Percentiles rank a stretch among this genome's conserved stretches.
Conservation (phyloP, 2,113 vertebrate genomes). For the Dromaius novaehollandiae region DNA sequence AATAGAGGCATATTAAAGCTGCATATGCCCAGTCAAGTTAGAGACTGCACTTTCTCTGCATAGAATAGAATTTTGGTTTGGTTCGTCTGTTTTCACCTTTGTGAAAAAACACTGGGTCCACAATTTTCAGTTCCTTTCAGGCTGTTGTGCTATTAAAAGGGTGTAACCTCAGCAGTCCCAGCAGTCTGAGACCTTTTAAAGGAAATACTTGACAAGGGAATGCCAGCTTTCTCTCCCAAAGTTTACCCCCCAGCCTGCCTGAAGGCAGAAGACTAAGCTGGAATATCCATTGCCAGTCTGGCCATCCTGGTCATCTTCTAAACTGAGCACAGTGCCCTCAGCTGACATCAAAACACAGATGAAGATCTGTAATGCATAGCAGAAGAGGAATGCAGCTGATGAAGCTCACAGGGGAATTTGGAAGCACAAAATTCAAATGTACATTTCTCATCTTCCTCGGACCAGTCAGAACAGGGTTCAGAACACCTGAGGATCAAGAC, state of each 20-base stretch:
- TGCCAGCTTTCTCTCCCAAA: not conserved
- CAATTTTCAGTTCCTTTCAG: constrained; percentile 13
- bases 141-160: not conserved
- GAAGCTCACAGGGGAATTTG: not conserved
- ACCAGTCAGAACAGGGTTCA: not conserved
- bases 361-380: not conserved
- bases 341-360: not conserved
- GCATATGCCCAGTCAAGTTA: not conserved
- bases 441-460: not conserved
- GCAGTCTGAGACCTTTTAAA: not conserved
- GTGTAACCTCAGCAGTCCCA: not conserved
- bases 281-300: not conserved
- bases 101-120: not conserved
- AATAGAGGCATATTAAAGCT: constrained; percentile 19
- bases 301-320: not conserved
- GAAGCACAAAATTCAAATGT: not conserved
- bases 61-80: not conserved
- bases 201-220: not conserved
- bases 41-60: constrained; percentile 41
- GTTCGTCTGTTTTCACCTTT: not conserved
- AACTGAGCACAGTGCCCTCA: not conserved
- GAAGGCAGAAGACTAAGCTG: not conserved
- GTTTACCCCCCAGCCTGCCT: not conserved
- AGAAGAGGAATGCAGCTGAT: not conserved
- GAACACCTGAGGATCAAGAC: not conserved